Conservation (phyloP, 2,888 invertebrate genomes). For the Criorhina ranunculi region DNA sequence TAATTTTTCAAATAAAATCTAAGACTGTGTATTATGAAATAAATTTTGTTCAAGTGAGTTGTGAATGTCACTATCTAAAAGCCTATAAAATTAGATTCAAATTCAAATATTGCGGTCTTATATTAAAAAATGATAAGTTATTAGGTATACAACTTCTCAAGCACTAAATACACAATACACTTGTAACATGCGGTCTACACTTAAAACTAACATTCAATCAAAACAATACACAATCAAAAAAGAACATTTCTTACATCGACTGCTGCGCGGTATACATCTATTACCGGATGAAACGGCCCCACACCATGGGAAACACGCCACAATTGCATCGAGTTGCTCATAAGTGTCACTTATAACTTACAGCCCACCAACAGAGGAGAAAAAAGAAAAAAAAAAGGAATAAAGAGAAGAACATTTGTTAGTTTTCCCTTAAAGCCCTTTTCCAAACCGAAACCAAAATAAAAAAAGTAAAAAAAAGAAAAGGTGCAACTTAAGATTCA, state of each 20-base stretch:
- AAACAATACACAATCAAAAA: conserved; percentile 16
- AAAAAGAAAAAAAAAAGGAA: conserved; percentile 36
- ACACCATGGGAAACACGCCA: conserved; percentile 92
- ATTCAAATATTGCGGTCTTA: too few species aligned
- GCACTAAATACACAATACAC: background rate
- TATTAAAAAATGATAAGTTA: too few species aligned
- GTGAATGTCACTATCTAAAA: too few species aligned
- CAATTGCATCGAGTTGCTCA: conserved; percentile 90
- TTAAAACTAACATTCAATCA: background rate
- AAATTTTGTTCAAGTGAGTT: too few species aligned
- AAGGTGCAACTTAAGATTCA: conserved; percentile 3
- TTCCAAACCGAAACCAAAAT: conserved; percentile 48
- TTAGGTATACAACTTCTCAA: too few species aligned
- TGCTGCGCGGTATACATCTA: conserved; percentile 87
- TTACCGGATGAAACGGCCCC: conserved; percentile 86
- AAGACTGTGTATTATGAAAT: too few species aligned
- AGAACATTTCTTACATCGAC: conserved; percentile 86
- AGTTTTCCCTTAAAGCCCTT: conserved; percentile 42
- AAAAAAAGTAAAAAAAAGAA: conserved; percentile 39
- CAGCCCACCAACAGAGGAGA: conserved; percentile 41
- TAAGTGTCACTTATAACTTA: conserved; percentile 87
- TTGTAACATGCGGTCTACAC: too few species aligned
- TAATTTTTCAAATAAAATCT: too few species aligned
- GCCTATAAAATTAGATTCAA: too few species aligned
- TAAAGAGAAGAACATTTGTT: conserved; percentile 64